Evolutionary conservation across 30 jellyfish, hydroid and myxozoan species (phyloP).

Genomic region (Turritopsis dohrnii): DNA sequence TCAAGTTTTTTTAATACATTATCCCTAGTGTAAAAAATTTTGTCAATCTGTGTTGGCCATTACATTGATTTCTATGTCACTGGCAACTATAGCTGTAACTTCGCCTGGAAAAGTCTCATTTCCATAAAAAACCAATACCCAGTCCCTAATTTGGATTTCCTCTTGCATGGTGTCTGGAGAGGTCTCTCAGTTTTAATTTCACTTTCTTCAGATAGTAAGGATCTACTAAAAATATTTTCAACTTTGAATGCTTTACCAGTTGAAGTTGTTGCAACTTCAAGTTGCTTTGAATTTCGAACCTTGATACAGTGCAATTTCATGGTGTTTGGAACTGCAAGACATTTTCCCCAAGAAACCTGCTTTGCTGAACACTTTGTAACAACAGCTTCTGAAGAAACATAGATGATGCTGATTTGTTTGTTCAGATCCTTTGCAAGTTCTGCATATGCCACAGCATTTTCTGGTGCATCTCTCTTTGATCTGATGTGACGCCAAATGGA

Average conservation of each 20-base stretch:
- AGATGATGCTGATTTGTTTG: constrained; percentile 37
- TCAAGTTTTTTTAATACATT: background rate
- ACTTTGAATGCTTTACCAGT: constrained; percentile 25
- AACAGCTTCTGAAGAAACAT: no score
- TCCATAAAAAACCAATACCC: constrained; percentile 7
- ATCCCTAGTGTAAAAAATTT: no score
- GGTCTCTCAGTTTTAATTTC: constrained; percentile 9
- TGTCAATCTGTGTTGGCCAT: background rate
- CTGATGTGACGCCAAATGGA: no score
- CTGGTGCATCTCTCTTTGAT: constrained; percentile 28
- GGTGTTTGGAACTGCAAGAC: no score
- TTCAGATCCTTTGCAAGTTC: constrained; percentile 35
- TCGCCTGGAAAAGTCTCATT: constrained; percentile 11
- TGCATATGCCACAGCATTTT: constrained; percentile 24
- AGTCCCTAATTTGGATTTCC: constrained; percentile 17
- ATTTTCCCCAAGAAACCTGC: no score
- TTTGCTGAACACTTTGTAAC: no score
- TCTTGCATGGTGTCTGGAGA: constrained; percentile 14
- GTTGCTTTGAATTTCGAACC: no score
- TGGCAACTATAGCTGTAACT: no score
- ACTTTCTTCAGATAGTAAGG: constrained; percentile 19
- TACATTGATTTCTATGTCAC: constrained; percentile 1
- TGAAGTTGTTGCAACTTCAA: no score
- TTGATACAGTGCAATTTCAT: no score
- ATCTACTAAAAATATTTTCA: constrained; percentile 13